These are phyloP conservation scores for Engystomops pustulosus DNA, from an alignment of 2,113 vertebrate genomes.

Conservation along the genomic window DNA sequence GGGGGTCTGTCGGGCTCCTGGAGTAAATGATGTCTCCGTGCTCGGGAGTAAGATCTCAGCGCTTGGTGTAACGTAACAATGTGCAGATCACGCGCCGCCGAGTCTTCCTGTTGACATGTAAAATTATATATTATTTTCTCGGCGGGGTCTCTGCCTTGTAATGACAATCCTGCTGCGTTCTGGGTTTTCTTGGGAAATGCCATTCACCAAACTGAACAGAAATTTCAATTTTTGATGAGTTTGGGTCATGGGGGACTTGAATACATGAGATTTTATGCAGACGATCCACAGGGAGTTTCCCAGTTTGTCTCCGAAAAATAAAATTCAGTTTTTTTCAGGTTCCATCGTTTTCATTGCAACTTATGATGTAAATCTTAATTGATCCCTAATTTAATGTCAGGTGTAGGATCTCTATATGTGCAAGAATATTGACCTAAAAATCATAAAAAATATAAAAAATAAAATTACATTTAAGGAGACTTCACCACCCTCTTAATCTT, in stretches of 20 bases:
- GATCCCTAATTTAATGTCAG: no score
- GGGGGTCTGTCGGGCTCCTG: neutral
- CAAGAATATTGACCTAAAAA: no score
- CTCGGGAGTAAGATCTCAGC: neutral
- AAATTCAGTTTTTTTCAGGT: neutral
- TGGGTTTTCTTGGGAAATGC: conserved; percentile 20
- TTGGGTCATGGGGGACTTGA: neutral
- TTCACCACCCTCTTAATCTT: no score
- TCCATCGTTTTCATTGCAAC: neutral
- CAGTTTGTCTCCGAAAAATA: neutral
- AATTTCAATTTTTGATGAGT: conserved; percentile 41
- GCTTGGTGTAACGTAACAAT: conserved; percentile 28
- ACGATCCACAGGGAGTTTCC: conserved; percentile 20
- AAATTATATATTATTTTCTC: conserved; percentile 52
- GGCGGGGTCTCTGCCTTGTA: conserved; percentile 31
- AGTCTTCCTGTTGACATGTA: conserved; percentile 42
- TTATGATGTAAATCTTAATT: no score
- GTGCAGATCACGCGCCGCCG: neutral
- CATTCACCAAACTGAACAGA: conserved; percentile 41
- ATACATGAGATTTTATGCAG: conserved; percentile 32
- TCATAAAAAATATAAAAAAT: no score
- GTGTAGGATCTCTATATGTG: no score
- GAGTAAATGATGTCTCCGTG: conserved; percentile 4
- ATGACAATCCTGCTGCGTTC: conserved; percentile 37
- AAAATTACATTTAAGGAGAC: no score